Percentiles rank a stretch among this genome's conserved stretches.
Evolutionary conservation across 2,113 vertebrate species (phyloP).

Genomic region (Neolamprologus caudopunctatus): DNA sequence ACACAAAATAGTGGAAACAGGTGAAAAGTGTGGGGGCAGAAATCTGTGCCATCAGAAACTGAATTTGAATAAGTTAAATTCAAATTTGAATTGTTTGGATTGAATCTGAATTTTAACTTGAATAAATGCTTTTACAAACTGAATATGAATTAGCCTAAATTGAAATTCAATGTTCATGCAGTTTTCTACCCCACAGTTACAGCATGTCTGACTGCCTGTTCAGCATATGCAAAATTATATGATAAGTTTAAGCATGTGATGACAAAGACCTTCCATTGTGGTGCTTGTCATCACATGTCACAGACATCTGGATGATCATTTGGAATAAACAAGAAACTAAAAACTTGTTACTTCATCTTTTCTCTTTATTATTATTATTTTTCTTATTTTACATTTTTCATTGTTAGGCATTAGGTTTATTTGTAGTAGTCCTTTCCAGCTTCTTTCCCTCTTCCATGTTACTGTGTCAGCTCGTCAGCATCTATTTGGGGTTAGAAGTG

Average conservation of each 20-base stretch:
- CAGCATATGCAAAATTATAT: not conserved
- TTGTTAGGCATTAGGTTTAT: rapidly evolving
- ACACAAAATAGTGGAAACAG: not conserved
- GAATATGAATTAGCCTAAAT: not conserved
- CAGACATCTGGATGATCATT: not conserved
- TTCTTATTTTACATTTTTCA: too few species aligned
- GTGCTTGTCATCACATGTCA: not conserved
- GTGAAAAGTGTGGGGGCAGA: not conserved
- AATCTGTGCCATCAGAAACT: not conserved
- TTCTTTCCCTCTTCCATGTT: too few species aligned
- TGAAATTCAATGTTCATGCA: not conserved
- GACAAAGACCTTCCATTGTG: rapidly evolving
- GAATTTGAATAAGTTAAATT: not conserved
- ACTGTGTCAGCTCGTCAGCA: too few species aligned
- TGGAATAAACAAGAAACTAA: too few species aligned
- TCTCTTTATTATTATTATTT: too few species aligned
- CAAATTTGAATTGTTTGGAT: rapidly evolving
- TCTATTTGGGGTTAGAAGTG: rapidly evolving
- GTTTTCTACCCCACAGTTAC: rapidly evolving
- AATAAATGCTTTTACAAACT: not conserved
- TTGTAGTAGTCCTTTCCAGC: rapidly evolving
- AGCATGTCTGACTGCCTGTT: not conserved
- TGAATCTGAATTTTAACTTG: not conserved
- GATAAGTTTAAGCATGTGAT: not conserved
- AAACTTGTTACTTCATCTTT: too few species aligned